phyloP scores from a whole-genome alignment of 2,888 invertebrate species.

The Volucella inanis region DNA sequence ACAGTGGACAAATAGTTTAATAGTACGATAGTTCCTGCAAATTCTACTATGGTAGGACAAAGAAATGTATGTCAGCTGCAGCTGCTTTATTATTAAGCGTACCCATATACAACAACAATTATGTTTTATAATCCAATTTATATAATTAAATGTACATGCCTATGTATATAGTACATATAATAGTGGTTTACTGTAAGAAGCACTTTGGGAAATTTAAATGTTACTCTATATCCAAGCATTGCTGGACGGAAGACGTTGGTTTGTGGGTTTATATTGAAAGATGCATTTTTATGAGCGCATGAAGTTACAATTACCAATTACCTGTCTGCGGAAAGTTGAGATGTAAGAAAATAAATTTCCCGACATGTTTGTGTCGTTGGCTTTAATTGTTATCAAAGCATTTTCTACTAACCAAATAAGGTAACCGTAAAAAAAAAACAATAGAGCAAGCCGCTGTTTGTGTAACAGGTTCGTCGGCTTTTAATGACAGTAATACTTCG shows the following conservation, averaged over 20 bases:
- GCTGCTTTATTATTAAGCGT: too few relatives aligned
- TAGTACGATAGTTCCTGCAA: too few relatives aligned
- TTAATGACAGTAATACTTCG: slow-evolving; percentile 38
- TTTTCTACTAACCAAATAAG: slow-evolving; percentile 18
- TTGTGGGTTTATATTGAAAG: slow-evolving; percentile 64
- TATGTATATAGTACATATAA: too few relatives aligned
- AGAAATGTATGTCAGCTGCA: too few relatives aligned
- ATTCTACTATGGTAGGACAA: too few relatives aligned
- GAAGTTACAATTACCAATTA: slow-evolving; percentile 36
- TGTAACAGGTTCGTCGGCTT: slow-evolving; percentile 55
- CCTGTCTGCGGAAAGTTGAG: slow-evolving; percentile 53
- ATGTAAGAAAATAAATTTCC: slow-evolving; percentile 15
- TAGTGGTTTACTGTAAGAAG: slow-evolving; percentile 3
- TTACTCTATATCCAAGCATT: slow-evolving; percentile 68
- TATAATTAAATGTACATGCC: not conserved
- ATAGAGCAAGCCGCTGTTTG: not conserved
- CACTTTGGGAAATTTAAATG: slow-evolving; percentile 29
- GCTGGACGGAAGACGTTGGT: slow-evolving; percentile 47
- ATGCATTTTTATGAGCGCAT: slow-evolving; percentile 33
- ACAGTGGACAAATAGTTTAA: too few relatives aligned
- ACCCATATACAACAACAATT: too few relatives aligned
- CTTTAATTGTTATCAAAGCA: slow-evolving; percentile 20
- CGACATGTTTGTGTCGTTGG: slow-evolving; percentile 2
- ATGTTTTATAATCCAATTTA: too few relatives aligned
- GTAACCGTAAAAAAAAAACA: slow-evolving; percentile 7